These are phyloP conservation scores for Dolichotis patagonum DNA, from an alignment of 2,113 vertebrate genomes.

Conservation along the genomic window DNA sequence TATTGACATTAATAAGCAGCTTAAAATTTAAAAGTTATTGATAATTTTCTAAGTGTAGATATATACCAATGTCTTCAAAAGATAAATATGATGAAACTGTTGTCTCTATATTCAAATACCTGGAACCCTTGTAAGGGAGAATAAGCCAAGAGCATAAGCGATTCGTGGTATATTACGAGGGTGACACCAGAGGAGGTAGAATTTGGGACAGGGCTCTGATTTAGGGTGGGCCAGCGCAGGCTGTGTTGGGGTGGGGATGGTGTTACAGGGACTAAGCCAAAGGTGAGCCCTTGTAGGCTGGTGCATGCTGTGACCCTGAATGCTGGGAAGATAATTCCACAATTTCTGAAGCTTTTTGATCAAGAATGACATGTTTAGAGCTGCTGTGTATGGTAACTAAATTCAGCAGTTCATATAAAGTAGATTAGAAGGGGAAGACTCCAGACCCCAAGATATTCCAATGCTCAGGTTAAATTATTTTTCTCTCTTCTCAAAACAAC, in stretches of 20 bases:
- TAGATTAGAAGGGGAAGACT: not conserved
- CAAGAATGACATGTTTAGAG: not conserved
- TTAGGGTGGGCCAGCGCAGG: too few species aligned
- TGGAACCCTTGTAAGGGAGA: not conserved
- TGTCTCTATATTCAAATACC: not conserved
- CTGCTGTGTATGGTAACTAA: not conserved
- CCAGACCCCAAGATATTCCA: not conserved
- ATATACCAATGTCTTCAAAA: not conserved
- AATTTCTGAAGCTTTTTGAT: not conserved
- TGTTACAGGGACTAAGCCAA: not conserved
- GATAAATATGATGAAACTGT: not conserved
- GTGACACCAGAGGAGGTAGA: not conserved
- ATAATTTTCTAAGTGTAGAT: not conserved
- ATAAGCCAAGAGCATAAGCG: not conserved
- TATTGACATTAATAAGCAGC: not conserved
- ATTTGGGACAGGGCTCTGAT: not conserved
- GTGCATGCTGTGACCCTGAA: not conserved
- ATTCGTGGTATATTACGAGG: not conserved
- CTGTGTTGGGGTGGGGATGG: not conserved
- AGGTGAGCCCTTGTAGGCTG: not conserved
- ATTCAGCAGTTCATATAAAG: not conserved
- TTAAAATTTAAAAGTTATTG: not conserved
- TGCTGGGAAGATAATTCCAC: not conserved
- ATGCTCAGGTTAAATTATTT: not conserved
- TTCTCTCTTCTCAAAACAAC: slow-evolving; percentile 14